Evolutionary conservation across 1,140 invertebrate species (phyloP).

Genomic region (Drosophila dunni): DNA sequence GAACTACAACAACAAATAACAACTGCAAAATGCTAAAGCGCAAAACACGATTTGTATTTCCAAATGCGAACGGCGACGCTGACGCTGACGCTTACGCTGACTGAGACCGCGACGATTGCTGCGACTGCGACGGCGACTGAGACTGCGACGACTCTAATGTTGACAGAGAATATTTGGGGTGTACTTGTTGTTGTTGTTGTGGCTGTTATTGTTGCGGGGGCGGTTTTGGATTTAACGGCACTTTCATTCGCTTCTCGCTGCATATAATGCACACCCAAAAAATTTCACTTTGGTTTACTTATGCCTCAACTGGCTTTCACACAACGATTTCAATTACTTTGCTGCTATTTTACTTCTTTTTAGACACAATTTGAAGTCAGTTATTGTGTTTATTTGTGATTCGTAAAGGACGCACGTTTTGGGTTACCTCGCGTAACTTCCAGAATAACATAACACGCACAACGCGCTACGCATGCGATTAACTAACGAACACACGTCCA

Average conservation of each 20-base stretch:
- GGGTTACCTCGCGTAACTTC: constrained; percentile 42
- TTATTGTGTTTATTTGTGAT: constrained; percentile 42
- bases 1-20: constrained; percentile 30
- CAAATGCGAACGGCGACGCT: constrained; percentile 51
- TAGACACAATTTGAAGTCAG: constrained; percentile 26
- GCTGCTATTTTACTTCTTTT: neutral
- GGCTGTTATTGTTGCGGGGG: constrained; percentile 67
- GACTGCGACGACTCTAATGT: constrained; percentile 20
- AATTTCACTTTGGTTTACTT: constrained; percentile 42
- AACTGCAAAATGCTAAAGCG: constrained; percentile 66
- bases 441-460: constrained; percentile 31
- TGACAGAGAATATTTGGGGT: constrained; percentile 51
- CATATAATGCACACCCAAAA: constrained; percentile 33
- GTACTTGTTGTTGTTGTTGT: constrained; percentile 43
- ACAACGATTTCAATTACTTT: constrained; percentile 9
- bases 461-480: constrained; percentile 25
- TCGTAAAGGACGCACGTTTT: constrained; percentile 37
- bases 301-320: constrained; percentile 4
- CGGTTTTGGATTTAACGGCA: constrained; percentile 64
- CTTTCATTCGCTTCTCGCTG: constrained; percentile 47
- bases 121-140: constrained; percentile 13
- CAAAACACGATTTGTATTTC: constrained; percentile 75
- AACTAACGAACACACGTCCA: constrained; percentile 36
- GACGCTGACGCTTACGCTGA: neutral
- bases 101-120: constrained; percentile 24